A percentile compares a stretch with the other conserved stretches of the same genome.
phyloP scores from a whole-genome alignment of 2,113 vertebrate species.

The Scopus umbretta region DNA sequence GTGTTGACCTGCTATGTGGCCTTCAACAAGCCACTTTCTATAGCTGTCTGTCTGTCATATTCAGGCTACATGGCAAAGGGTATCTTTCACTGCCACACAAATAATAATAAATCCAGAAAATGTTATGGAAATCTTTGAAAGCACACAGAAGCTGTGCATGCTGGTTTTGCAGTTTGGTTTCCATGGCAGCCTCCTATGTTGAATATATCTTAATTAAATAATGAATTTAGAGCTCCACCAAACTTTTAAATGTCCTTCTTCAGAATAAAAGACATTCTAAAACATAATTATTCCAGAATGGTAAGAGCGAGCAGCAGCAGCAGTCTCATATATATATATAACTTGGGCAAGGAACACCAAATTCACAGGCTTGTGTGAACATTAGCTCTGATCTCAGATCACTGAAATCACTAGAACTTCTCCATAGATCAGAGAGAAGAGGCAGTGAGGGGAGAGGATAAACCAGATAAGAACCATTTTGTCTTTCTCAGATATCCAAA shows the following conservation, averaged over 20 bases:
- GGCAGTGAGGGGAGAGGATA: not conserved
- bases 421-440: not conserved
- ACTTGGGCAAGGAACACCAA: not conserved
- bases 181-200: not conserved
- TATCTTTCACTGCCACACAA: not conserved
- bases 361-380: not conserved
- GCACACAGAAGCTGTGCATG: not conserved
- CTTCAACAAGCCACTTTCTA: not conserved
- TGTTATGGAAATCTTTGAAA: not conserved
- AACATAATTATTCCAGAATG: not conserved
- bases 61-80: not conserved
- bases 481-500: not conserved
- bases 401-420: not conserved
- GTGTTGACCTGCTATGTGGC: accelerated
- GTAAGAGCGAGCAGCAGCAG: not conserved
- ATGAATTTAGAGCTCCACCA: not conserved
- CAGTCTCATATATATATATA: not conserved
- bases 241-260: not conserved
- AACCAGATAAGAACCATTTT: not conserved
- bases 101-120: not conserved
- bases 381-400: not conserved
- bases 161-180: constrained; percentile 9
- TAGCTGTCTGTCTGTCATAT: not conserved
- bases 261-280: not conserved
- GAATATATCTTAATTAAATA: not conserved